Conservation (phyloP, 2,888 invertebrate species). For the Drosophila subsilvestris region DNA sequence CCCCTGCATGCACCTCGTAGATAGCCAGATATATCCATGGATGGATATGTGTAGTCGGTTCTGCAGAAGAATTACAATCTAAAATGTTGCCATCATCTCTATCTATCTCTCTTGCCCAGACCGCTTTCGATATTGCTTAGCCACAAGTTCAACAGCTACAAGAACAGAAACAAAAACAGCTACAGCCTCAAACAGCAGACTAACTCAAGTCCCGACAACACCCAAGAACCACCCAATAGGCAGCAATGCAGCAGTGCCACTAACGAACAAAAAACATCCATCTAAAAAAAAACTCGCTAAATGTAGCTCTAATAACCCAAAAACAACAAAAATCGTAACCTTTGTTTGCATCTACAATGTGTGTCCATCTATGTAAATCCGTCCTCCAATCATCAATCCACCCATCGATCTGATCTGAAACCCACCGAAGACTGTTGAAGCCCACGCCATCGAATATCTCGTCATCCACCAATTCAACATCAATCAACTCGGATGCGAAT, state of each 20-base stretch:
- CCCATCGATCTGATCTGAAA: background rate
- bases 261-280: slow-evolving; percentile 43
- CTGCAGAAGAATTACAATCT: background rate
- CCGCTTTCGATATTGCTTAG: slow-evolving; percentile 70
- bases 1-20: background rate
- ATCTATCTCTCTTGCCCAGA: slow-evolving; percentile 67
- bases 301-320: slow-evolving; percentile 12
- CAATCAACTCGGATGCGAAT: slow-evolving; percentile 61
- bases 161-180: slow-evolving; percentile 21
- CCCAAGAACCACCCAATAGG: slow-evolving; percentile 27
- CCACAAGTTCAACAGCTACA: slow-evolving; percentile 43
- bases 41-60: background rate
- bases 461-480: slow-evolving; percentile 78
- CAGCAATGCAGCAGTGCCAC: background rate
- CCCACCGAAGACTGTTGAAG: slow-evolving; percentile 70
- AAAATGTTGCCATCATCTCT: slow-evolving; percentile 55
- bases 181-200: slow-evolving; percentile 35
- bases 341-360: slow-evolving; percentile 38
- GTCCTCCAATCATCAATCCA: slow-evolving; percentile 15
- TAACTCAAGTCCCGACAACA: slow-evolving; percentile 44
- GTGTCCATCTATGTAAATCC: slow-evolving; percentile 39
- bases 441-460: slow-evolving; percentile 69
- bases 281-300: slow-evolving; percentile 29
- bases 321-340: slow-evolving; percentile 14
- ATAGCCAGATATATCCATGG: background rate